Evolutionary conservation across 2,888 invertebrate species (phyloP).

Genomic region (Epirrhoe tristata): DNA sequence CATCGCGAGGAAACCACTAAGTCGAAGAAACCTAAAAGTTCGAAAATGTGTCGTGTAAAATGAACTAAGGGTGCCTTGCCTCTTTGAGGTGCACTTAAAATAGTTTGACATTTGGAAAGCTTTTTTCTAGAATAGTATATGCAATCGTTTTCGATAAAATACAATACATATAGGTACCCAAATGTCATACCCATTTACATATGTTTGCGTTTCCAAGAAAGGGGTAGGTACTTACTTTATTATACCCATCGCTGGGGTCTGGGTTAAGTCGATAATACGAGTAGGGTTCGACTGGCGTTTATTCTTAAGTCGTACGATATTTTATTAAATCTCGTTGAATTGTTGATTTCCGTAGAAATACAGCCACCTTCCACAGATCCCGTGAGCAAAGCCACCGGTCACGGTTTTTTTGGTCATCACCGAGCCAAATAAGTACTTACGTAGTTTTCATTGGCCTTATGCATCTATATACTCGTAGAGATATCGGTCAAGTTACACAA

Average conservation of each 20-base stretch:
- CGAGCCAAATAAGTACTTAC: no score
- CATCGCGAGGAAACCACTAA: no score
- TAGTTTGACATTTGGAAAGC: background rate
- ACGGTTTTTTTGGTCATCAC: no score
- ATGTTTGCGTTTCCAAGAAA: constrained; percentile 31
- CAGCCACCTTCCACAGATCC: background rate
- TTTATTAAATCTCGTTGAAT: background rate
- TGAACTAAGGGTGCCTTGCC: no score
- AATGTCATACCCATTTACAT: constrained; percentile 48
- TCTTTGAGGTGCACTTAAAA: background rate
- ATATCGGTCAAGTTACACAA: no score
- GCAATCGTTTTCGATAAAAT: constrained; percentile 43
- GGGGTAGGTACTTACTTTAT: constrained; percentile 8
- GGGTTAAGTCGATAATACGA: constrained; percentile 42
- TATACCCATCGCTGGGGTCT: constrained; percentile 25
- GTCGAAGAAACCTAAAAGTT: no score
- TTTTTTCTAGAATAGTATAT: background rate
- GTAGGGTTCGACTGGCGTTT: constrained; percentile 32
- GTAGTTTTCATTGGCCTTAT: no score
- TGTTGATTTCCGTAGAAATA: no score
- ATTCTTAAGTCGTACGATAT: constrained; percentile 35
- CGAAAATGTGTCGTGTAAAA: no score
- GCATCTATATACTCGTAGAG: no score
- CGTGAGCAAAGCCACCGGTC: no score
- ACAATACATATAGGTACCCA: constrained; percentile 43